These are phyloP conservation scores for Gymnodraco acuticeps DNA, from an alignment of 2,797 vertebrate genomes.

Conservation along the genomic window DNA sequence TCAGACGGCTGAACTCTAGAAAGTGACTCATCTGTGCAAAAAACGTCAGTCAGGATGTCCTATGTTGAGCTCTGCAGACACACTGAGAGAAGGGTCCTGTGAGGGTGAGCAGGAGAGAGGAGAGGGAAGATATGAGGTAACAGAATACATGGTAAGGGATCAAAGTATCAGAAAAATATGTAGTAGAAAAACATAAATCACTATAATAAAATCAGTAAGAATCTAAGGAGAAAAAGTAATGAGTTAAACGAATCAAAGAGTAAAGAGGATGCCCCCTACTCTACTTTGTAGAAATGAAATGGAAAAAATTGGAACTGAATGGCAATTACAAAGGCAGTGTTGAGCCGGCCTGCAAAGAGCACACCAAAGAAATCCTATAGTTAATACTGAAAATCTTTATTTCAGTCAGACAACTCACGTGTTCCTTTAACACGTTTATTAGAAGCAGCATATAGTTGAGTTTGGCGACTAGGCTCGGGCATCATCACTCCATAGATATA, in stretches of 20 bases:
- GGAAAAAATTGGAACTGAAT: conserved; percentile 13
- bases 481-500: too few species aligned
- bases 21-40: conserved; percentile 1
- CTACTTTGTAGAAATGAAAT: conserved; percentile 24
- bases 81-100: neutral
- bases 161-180: neutral
- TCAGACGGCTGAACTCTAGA: conserved; percentile 11
- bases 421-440: too few species aligned
- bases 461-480: too few species aligned
- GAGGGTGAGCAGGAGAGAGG: neutral
- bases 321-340: conserved; percentile 22
- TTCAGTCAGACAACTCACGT: too few species aligned
- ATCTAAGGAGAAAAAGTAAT: neutral
- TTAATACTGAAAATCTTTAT: conserved; percentile 26
- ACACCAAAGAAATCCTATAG: conserved; percentile 30
- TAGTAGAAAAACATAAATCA: conserved; percentile 13
- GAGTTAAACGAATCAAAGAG: neutral
- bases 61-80: neutral
- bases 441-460: too few species aligned
- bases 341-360: conserved; percentile 11
- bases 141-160: neutral
- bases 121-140: neutral
- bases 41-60: conserved; percentile 6
- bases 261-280: neutral
- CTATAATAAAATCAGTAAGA: neutral